Conservation (phyloP, 2,113 vertebrate species). For the Vireo altiloquus region DNA sequence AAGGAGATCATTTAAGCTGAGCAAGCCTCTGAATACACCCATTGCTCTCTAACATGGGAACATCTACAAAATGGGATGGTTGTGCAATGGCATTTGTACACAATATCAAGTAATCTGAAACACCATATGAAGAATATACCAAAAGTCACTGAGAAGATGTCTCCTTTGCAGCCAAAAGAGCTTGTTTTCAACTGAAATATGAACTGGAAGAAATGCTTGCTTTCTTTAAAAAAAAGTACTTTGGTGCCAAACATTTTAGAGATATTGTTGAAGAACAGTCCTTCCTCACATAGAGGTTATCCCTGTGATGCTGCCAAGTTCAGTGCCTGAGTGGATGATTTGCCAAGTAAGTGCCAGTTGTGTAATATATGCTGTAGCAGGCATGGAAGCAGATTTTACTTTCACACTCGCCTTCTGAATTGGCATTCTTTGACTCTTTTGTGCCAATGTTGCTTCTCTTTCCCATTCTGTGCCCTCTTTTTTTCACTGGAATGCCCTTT, state of each 20-base stretch:
- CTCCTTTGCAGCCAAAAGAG: not conserved
- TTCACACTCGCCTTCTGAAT: constrained; percentile 68
- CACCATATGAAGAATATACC: constrained; percentile 4
- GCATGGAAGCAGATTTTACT: constrained; percentile 55
- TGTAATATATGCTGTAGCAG: constrained; percentile 62
- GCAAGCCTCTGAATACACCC: constrained; percentile 7
- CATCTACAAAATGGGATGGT: not conserved
- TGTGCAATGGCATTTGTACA: constrained; percentile 13
- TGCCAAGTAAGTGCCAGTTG: constrained; percentile 74
- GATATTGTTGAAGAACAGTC: constrained; percentile 67
- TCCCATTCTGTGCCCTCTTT: constrained; percentile 51
- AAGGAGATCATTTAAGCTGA: not conserved
- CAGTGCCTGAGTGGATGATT: constrained; percentile 39
- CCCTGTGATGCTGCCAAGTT: constrained; percentile 70
- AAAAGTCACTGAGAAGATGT: constrained; percentile 24
- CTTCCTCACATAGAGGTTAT: constrained; percentile 62
- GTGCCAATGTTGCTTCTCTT: constrained; percentile 46
- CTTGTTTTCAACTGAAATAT: not conserved
- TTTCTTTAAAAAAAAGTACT: constrained; percentile 17
- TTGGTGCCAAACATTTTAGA: constrained; percentile 58
- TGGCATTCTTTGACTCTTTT: constrained; percentile 68
- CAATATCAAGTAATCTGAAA: constrained; percentile 26
- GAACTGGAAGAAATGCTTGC: not conserved
- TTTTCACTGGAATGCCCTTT: constrained; percentile 41
- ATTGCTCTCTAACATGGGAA: constrained; percentile 26